Percentiles rank a stretch among this genome's conserved stretches.
These are phyloP conservation scores for Macrotus californicus DNA, from an alignment of 2,113 vertebrate genomes.

Conservation along the genomic window DNA sequence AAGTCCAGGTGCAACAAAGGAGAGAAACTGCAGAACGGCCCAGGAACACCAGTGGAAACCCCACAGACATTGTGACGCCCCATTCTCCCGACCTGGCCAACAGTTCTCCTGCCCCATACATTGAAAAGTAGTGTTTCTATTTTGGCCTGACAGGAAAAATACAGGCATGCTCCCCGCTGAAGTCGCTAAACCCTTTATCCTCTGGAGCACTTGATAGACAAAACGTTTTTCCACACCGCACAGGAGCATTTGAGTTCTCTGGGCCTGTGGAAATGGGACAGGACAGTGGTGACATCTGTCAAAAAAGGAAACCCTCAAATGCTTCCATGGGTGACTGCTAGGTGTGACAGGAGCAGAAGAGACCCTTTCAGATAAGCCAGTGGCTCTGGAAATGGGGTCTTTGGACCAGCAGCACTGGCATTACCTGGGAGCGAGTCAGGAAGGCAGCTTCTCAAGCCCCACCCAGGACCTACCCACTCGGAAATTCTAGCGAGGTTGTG, in stretches of 20 bases:
- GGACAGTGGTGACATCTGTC: neutral
- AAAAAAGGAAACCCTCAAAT: neutral
- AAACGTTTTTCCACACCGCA: conserved; percentile 29
- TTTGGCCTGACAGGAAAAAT: conserved; percentile 13
- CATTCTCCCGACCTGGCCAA: neutral
- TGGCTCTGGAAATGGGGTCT: neutral
- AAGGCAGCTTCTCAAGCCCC: neutral
- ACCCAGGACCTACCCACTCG: neutral
- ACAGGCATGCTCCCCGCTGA: conserved; percentile 47
- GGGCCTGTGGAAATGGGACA: conserved; percentile 45
- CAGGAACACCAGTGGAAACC: neutral
- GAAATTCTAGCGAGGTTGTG: neutral
- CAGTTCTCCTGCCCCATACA: neutral
- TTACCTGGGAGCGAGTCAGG: no score
- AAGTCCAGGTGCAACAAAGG: neutral
- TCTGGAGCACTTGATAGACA: neutral
- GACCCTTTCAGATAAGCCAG: neutral
- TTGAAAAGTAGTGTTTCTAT: neutral
- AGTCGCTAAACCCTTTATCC: conserved; percentile 37
- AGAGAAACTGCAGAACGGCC: neutral
- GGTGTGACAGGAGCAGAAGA: neutral
- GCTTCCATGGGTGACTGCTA: neutral
- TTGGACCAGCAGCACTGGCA: neutral
- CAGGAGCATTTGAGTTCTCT: conserved; percentile 36
- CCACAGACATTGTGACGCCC: neutral